Conservation (phyloP, 2,113 vertebrate species). For the Hippolais icterina region DNA sequence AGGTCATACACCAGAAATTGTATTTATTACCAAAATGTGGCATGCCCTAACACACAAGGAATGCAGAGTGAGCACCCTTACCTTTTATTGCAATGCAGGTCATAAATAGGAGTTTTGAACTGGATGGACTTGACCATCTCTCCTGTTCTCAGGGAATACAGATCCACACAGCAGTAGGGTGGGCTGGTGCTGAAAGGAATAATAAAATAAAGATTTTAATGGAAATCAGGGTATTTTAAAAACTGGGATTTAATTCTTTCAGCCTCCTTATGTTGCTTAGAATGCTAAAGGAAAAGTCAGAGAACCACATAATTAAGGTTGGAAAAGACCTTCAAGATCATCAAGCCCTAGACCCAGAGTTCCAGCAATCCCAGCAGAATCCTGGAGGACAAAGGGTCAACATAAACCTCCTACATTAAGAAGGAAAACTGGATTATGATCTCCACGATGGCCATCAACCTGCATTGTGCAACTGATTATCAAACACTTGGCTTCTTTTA, state of each 20-base stretch:
- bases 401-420: neutral
- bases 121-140: constrained; percentile 99
- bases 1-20: neutral
- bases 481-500: neutral
- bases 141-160: constrained; percentile 91
- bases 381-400: neutral
- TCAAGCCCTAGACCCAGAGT: neutral
- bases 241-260: neutral
- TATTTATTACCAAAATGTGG: neutral
- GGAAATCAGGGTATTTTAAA: neutral
- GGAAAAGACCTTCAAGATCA: neutral
- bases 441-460: neutral
- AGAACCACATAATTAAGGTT: neutral
- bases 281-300: neutral
- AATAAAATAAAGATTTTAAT: neutral
- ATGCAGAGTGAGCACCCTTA: constrained; percentile 32
- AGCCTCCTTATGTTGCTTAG: neutral
- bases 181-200: constrained; percentile 84
- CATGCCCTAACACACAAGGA: neutral
- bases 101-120: constrained; percentile 98
- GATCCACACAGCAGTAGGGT: constrained; percentile 93
- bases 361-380: neutral
- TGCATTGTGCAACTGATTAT: neutral
- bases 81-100: constrained; percentile 95
- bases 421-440: neutral